These are phyloP conservation scores for Denticeps clupeoides DNA, from an alignment of 2,797 vertebrate species.

Conservation along the genomic window DNA sequence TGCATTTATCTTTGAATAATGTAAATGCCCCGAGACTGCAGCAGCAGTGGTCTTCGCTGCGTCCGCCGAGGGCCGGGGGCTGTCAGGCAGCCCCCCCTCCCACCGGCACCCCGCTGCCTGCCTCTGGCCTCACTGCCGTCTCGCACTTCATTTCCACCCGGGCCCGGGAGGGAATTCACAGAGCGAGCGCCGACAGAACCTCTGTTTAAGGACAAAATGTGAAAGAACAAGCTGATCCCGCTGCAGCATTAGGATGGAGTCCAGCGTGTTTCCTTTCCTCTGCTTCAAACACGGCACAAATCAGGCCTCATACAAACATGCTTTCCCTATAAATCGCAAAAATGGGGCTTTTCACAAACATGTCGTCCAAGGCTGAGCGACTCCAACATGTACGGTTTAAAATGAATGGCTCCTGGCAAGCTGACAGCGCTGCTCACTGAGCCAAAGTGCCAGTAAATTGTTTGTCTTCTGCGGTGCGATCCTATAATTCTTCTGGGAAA, in stretches of 20 bases:
- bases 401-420: slow-evolving; percentile 71
- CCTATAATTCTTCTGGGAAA: slow-evolving; percentile 76
- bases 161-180: slow-evolving; percentile 50
- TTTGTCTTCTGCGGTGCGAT: slow-evolving; percentile 74
- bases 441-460: slow-evolving; percentile 81
- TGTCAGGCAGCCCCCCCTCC: slow-evolving; percentile 40
- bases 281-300: too few relatives aligned
- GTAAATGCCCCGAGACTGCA: slow-evolving; percentile 71
- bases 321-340: too few relatives aligned
- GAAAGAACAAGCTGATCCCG: neutral
- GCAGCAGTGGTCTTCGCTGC: slow-evolving; percentile 57
- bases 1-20: slow-evolving; percentile 83
- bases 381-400: slow-evolving; percentile 60
- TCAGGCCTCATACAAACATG: too few relatives aligned
- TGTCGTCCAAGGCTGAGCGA: slow-evolving; percentile 44
- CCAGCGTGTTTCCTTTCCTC: too few relatives aligned
- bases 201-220: neutral
- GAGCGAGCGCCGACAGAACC: slow-evolving; percentile 32
- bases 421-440: slow-evolving; percentile 72
- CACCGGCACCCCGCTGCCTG: slow-evolving; percentile 22
- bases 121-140: slow-evolving; percentile 47
- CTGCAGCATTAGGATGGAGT: too few relatives aligned
- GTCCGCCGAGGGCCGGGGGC: slow-evolving; percentile 45
- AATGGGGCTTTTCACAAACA: slow-evolving; percentile 52
- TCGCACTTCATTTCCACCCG: slow-evolving; percentile 62